Conservation (phyloP, 2,797 vertebrate genomes). For the Morelia viridis region DNA sequence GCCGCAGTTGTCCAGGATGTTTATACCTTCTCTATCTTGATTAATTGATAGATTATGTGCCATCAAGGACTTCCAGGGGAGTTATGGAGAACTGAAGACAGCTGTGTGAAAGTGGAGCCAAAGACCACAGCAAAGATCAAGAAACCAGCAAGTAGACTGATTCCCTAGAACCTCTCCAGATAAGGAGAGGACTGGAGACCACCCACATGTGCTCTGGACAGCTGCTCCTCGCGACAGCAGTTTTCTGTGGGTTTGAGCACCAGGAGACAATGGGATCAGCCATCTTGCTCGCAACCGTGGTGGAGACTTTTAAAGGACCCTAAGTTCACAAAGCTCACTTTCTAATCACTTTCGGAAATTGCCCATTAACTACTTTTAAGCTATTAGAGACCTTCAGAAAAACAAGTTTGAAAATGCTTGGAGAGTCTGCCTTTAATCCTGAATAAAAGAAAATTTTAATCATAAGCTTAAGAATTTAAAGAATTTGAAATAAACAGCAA, state of each 20-base stretch:
- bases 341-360: background rate
- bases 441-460: background rate
- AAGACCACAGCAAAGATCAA: background rate
- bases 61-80: no score
- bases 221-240: background rate
- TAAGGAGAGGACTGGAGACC: background rate
- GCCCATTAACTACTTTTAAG: background rate
- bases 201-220: background rate
- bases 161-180: background rate
- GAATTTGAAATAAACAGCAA: background rate
- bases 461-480: background rate
- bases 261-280: background rate
- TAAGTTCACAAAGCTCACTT: background rate
- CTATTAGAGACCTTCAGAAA: background rate
- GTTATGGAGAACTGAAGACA: no score
- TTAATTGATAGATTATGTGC: no score
- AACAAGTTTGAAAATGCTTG: background rate
- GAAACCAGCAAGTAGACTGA: background rate
- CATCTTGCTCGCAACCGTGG: background rate
- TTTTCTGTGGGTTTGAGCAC: background rate
- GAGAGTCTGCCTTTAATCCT: background rate
- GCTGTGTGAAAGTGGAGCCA: no score
- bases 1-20: no score
- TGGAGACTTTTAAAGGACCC: background rate
- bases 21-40: no score